Conservation (phyloP, 2,113 vertebrate species). For the Nothocercus julius region DNA sequence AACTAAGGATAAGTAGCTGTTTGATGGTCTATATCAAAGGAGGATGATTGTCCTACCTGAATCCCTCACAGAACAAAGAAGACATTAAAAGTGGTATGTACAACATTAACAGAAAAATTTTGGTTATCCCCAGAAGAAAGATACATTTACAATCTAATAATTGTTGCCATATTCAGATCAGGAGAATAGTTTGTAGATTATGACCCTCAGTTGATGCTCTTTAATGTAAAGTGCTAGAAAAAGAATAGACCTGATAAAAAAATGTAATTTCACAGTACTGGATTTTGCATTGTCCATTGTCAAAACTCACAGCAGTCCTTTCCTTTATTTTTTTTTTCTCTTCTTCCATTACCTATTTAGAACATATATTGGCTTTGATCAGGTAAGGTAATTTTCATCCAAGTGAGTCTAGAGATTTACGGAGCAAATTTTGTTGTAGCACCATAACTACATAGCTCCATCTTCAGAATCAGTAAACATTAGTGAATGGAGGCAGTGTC, state of each 20-base stretch:
- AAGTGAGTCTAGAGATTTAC: background rate
- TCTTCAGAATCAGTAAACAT: background rate
- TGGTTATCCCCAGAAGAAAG: background rate
- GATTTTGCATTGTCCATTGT: background rate
- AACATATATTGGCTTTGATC: background rate
- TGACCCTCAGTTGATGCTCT: background rate
- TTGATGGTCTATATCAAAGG: background rate
- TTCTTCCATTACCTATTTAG: background rate
- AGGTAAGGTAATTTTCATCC: background rate
- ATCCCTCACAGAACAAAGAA: background rate
- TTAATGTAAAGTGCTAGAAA: background rate
- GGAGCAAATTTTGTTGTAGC: background rate
- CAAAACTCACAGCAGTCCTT: background rate
- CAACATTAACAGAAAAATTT: background rate
- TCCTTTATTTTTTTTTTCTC: background rate
- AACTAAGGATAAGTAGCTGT: background rate
- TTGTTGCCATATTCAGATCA: background rate
- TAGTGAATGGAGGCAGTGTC: background rate
- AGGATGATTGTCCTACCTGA: background rate
- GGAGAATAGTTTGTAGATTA: background rate
- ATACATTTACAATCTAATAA: background rate
- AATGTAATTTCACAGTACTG: background rate
- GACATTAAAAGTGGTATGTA: background rate
- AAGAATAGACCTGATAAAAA: background rate
- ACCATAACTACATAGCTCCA: background rate